Evolutionary conservation across 2,797 vertebrate genomes (phyloP), one percentile per base, ranked within the genome.

Genomic region (Chelon labrosus): DNA sequence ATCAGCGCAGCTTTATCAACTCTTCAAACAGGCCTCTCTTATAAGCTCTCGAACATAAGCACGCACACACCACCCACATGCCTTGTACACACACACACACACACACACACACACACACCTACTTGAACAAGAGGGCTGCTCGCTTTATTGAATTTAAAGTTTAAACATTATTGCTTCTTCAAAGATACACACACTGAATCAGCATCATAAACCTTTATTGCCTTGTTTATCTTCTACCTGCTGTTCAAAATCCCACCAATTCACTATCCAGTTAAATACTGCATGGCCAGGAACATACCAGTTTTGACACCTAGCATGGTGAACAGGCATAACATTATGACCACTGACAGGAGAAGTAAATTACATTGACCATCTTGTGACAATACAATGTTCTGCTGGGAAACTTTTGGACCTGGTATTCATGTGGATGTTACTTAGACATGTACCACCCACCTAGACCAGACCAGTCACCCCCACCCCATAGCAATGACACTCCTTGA

Each of bases 1-100:
- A 90, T 90, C 87, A 88, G 77, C 52, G 47, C 42, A 64, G 70
- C 75, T 88, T 90, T 90, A 91, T 89, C 84, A 83, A 55, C 80
- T 76, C 71, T 72, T 72, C 70, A 80, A 86, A 86, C 74, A 86
- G 70, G 50, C 73, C 79, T 77, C 82, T 74, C 80, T 65, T 71
- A 72, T 77, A 76, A 76, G 60, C 88, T 65, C 82, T 83, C 41
- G 10, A 83, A 72, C 64, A 65, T 56, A 55, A 76, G 75, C 62
- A 49, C 10, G 12, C 63, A 69, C 75, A 35, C 47, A 11, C 53
- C 65, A 63, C 78, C 41, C 73, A 75, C 72, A 78, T 13, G 53
- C 52, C 78, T 46, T 12, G 17, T 25, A 73, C 76, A 39, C 68
- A 46, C 20, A 46, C 60, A 70, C 67, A 51, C 62, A 66, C 57